A percentile compares a stretch with the other conserved stretches of the same genome.
These are phyloP conservation scores for Megaleporinus macrocephalus DNA, from an alignment of 2,113 vertebrate genomes.

Conservation along the genomic window DNA sequence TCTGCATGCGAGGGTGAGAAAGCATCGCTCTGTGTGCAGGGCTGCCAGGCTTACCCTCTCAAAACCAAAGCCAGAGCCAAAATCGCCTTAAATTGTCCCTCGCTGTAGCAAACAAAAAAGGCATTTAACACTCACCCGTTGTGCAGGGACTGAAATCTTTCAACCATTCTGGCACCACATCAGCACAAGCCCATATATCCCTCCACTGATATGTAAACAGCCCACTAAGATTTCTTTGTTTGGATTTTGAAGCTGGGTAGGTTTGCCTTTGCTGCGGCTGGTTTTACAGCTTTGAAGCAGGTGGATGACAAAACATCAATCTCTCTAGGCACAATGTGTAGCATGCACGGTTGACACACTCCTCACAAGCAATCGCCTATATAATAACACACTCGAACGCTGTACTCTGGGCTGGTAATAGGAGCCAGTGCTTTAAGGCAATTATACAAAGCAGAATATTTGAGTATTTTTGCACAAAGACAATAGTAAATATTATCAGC, in stretches of 20 bases:
- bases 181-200: conserved; percentile 74
- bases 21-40: conserved; percentile 46
- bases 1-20: conserved; percentile 55
- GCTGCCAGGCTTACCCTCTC: conserved; percentile 56
- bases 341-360: conserved; percentile 73
- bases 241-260: conserved; percentile 82
- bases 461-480: conserved; percentile 38
- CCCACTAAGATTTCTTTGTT: conserved; percentile 91
- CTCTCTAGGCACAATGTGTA: conserved; percentile 80
- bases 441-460: conserved; percentile 61
- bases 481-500: background rate
- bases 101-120: conserved; percentile 64
- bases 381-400: conserved; percentile 73
- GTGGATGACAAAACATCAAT: conserved; percentile 86
- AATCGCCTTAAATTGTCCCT: conserved; percentile 70
- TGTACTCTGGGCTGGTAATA: conserved; percentile 54
- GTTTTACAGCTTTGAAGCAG: conserved; percentile 80
- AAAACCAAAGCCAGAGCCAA: conserved; percentile 56
- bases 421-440: conserved; percentile 61
- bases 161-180: conserved; percentile 70
- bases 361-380: conserved; percentile 71
- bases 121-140: conserved; percentile 76
- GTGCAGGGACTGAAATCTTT: conserved; percentile 68
- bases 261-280: conserved; percentile 78
- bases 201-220: conserved; percentile 82